phyloP scores from a whole-genome alignment of 2,888 invertebrate species.

The Adineta ricciae region DNA sequence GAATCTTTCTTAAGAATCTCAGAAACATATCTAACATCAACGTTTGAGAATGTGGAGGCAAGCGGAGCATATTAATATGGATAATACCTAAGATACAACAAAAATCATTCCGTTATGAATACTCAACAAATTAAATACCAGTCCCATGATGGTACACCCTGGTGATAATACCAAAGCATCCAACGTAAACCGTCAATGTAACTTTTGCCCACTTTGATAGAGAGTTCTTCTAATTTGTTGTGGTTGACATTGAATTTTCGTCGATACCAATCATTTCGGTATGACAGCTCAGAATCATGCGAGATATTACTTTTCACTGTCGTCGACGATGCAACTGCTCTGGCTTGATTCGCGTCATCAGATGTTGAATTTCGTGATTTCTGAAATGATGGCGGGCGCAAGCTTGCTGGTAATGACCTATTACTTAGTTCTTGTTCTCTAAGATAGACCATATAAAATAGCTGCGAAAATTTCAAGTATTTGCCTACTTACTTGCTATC shows the following conservation, averaged over 20 bases:
- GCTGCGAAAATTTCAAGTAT: too few species aligned
- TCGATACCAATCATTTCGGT: constrained; percentile 94
- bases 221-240: constrained; percentile 59
- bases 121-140: constrained; percentile 68
- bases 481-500: too few species aligned
- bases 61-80: constrained; percentile 99
- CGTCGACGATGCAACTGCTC: too few species aligned
- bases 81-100: constrained; percentile 73
- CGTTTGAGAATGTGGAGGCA: constrained; percentile 91
- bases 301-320: constrained; percentile 20
- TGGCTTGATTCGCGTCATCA: too few species aligned
- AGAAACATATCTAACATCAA: constrained; percentile 63
- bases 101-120: background rate
- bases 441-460: too few species aligned
- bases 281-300: constrained; percentile 42
- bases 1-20: constrained; percentile 75
- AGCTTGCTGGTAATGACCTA: too few species aligned
- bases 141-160: constrained; percentile 65
- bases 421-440: too few species aligned
- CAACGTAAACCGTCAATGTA: constrained; percentile 69
- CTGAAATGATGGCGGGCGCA: too few species aligned
- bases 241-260: constrained; percentile 50
- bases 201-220: constrained; percentile 63
- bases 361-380: too few species aligned
- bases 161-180: constrained; percentile 96